These are phyloP conservation scores for Tachysurus vachellii DNA, from an alignment of 2,113 vertebrate species.

Conservation along the genomic window DNA sequence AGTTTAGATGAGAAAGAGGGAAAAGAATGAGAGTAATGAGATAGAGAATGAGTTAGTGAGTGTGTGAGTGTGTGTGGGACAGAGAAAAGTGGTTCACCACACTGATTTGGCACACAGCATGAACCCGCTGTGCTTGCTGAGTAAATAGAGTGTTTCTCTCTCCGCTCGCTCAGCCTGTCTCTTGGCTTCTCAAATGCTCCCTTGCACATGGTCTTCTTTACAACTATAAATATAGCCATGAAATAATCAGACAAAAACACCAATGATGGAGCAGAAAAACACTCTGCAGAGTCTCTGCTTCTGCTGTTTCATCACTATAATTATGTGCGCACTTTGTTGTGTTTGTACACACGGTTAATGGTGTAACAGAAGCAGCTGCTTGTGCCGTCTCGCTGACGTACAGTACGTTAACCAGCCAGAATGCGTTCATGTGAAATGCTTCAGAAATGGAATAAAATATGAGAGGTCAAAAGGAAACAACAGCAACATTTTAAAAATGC, in stretches of 20 bases:
- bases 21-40: slow-evolving; percentile 29
- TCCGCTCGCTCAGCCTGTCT: slow-evolving; percentile 30
- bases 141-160: slow-evolving; percentile 47
- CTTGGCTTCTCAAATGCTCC: slow-evolving; percentile 40
- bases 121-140: slow-evolving; percentile 48
- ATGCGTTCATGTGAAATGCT: slow-evolving; percentile 36
- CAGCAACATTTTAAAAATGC: neutral
- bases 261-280: slow-evolving; percentile 3
- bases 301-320: slow-evolving; percentile 51
- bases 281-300: neutral
- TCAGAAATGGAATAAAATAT: slow-evolving; percentile 34
- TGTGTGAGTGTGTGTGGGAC: slow-evolving; percentile 11
- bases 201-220: slow-evolving; percentile 28
- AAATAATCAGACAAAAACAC: slow-evolving; percentile 7
- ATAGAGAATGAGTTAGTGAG: neutral
- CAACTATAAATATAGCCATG: slow-evolving; percentile 32
- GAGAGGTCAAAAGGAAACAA: neutral
- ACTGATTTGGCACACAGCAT: slow-evolving; percentile 42
- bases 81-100: neutral
- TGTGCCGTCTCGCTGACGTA: slow-evolving; percentile 43
- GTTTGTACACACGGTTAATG: slow-evolving; percentile 50
- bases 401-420: slow-evolving; percentile 22
- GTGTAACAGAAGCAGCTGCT: slow-evolving; percentile 54
- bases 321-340: slow-evolving; percentile 47
- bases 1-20: neutral